Evolutionary conservation across 2,888 invertebrate species (phyloP).

Genomic region (Chrysodeixis includens): DNA sequence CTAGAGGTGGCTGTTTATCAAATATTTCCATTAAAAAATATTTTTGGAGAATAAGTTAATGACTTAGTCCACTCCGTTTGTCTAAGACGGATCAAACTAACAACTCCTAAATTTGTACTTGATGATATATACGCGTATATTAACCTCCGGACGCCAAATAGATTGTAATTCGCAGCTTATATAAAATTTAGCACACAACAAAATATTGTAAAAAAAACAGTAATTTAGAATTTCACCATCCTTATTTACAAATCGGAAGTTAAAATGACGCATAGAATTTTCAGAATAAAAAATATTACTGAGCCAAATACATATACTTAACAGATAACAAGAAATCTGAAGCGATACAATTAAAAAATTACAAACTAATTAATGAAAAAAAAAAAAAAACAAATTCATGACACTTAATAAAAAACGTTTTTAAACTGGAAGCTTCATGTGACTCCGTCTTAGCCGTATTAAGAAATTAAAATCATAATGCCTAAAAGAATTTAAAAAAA

Average conservation of each 20-base stretch:
- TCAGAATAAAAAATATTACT: conserved; percentile 63
- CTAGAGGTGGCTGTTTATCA: conserved; percentile 68
- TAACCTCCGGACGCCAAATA: conserved; percentile 80
- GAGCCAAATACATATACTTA: conserved; percentile 74
- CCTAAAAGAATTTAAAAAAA: conserved; percentile 71
- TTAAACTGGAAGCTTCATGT: conserved; percentile 83
- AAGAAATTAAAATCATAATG: conserved; percentile 72
- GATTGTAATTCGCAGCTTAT: conserved; percentile 75
- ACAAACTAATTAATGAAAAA: conserved; percentile 83
- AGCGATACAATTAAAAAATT: conserved; percentile 82
- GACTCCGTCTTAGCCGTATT: conserved; percentile 77
- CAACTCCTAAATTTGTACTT: conserved; percentile 85
- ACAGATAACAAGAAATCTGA: conserved; percentile 72
- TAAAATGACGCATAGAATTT: conserved; percentile 64
- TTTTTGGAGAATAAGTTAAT: conserved; percentile 68
- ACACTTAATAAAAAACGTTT: conserved; percentile 76
- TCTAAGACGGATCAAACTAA: conserved; percentile 68
- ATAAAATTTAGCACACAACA: conserved; percentile 60
- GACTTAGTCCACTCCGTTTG: conserved; percentile 70
- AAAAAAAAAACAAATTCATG: conserved; percentile 81
- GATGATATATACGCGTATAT: conserved; percentile 76
- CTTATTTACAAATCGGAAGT: conserved; percentile 77
- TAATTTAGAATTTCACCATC: conserved; percentile 70
- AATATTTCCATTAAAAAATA: conserved; percentile 62
- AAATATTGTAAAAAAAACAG: conserved; percentile 46